phyloP scores from a whole-genome alignment of 2,797 vertebrate genomes.

The Hypotaenidia philippensis region DNA sequence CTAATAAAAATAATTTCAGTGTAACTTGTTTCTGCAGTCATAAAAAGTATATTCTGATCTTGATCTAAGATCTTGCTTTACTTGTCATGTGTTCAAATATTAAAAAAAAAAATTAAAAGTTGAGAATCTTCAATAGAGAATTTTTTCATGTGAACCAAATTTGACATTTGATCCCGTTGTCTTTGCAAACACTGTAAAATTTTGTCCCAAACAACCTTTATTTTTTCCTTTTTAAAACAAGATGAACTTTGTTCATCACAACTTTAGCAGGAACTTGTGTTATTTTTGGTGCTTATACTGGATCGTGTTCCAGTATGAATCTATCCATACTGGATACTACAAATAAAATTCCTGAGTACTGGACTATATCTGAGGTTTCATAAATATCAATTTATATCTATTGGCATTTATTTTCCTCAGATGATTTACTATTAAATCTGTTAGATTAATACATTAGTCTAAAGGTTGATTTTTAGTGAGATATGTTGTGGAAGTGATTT shows the following conservation, averaged over 20 bases:
- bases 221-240: slow-evolving; percentile 11
- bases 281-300: slow-evolving; percentile 23
- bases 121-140: not conserved
- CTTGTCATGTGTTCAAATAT: not conserved
- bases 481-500: not conserved
- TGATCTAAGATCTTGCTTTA: not conserved
- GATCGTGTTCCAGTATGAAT: slow-evolving; percentile 14
- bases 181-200: not conserved
- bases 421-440: slow-evolving; percentile 10
- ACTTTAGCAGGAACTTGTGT: slow-evolving; percentile 13
- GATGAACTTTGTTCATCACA: slow-evolving; percentile 6
- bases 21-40: not conserved
- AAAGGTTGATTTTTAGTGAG: not conserved
- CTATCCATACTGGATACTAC: not conserved
- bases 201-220: slow-evolving; percentile 5
- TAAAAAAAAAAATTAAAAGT: not conserved
- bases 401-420: not conserved
- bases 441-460: not conserved
- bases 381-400: not conserved
- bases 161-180: not conserved
- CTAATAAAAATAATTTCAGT: not conserved
- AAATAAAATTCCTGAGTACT: not conserved
- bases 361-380: not conserved
- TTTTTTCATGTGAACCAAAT: not conserved
- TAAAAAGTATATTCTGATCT: not conserved